A percentile compares a stretch with the other conserved stretches of the same genome.
Evolutionary conservation across 2,113 vertebrate species (phyloP).

Genomic region (Accipiter virgatus): DNA sequence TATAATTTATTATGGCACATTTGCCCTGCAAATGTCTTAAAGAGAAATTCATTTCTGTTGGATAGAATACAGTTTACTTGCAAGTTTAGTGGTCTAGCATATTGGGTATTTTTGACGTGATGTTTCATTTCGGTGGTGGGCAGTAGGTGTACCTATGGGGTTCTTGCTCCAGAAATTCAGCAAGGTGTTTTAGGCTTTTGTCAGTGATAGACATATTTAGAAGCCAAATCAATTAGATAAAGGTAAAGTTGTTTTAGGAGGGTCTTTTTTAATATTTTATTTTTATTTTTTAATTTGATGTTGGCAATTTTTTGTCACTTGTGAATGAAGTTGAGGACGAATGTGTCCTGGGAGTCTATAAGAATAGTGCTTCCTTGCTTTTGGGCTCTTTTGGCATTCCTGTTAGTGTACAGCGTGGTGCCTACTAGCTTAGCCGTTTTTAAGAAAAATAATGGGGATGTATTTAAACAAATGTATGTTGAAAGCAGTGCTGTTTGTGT

Average conservation of each 20-base stretch:
- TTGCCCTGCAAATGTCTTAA: slow-evolving; percentile 91
- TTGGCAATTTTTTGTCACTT: background rate
- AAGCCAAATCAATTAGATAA: background rate
- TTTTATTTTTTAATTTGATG: background rate
- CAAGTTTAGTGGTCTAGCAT: slow-evolving; percentile 29
- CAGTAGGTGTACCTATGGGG: background rate
- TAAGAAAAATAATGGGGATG: slow-evolving; percentile 7
- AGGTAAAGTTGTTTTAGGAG: background rate
- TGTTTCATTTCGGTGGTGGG: background rate
- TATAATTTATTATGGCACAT: slow-evolving; percentile 84
- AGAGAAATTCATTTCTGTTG: slow-evolving; percentile 66
- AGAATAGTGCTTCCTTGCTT: slow-evolving; percentile 14
- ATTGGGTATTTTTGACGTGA: slow-evolving; percentile 21
- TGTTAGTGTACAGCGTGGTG: background rate
- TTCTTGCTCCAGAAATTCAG: slow-evolving; percentile 1
- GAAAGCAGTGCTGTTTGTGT: background rate
- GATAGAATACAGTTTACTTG: slow-evolving; percentile 54
- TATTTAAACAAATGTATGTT: background rate
- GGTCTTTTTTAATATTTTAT: background rate
- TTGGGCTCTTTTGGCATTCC: background rate
- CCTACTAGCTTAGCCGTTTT: background rate
- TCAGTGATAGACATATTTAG: background rate
- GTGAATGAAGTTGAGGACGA: background rate
- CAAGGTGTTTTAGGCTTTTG: background rate
- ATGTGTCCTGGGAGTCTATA: background rate